Evolutionary conservation across 2,113 vertebrate genomes (phyloP).

Genomic region (Pituophis catenifer): DNA sequence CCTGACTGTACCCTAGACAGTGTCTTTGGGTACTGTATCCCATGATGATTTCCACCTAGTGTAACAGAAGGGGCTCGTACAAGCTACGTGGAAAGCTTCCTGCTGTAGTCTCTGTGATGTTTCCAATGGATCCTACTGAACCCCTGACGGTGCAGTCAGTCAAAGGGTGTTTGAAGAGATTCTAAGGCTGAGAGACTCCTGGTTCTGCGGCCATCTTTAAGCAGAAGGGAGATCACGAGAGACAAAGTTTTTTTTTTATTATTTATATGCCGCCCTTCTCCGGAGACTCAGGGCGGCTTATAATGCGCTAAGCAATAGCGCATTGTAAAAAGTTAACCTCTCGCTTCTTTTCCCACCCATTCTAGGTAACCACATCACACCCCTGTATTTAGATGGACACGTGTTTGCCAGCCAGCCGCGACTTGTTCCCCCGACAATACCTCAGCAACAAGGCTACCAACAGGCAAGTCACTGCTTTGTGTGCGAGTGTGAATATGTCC

Average conservation of each 20-base stretch:
- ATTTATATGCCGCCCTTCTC: no score
- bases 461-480: constrained; percentile 73
- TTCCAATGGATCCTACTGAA: constrained; percentile 57
- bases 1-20: no score
- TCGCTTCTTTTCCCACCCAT: not conserved
- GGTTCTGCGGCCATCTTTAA: fast-evolving
- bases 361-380: constrained; percentile 91
- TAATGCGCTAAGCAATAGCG: no score
- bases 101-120: constrained; percentile 51
- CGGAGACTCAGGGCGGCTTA: no score
- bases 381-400: constrained; percentile 93
- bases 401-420: constrained; percentile 95
- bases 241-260: no score
- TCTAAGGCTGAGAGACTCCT: constrained; percentile 52
- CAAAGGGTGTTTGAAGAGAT: constrained; percentile 49
- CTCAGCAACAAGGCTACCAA: constrained; percentile 96
- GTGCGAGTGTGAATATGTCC: not conserved
- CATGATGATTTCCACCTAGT: not conserved
- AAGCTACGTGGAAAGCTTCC: not conserved
- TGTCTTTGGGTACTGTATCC: not conserved
- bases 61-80: not conserved
- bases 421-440: constrained; percentile 89
- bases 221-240: not conserved
- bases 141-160: constrained; percentile 47
- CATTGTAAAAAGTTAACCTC: no score